Evolutionary conservation across 2,888 invertebrate genomes (phyloP).

Genomic region (Seira sanloemensis): DNA sequence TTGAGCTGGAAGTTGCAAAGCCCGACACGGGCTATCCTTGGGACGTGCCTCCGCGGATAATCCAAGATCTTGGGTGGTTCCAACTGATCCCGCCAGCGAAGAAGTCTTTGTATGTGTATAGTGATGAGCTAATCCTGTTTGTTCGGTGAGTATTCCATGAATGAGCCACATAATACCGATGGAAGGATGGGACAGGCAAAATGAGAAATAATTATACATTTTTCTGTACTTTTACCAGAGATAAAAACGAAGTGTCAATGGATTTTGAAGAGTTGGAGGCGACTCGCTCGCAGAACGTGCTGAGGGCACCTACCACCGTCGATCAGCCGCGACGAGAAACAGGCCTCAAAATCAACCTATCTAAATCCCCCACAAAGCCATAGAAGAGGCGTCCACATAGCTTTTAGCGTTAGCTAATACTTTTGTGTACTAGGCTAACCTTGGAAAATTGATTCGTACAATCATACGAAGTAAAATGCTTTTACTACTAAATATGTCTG

Average conservation of each 20-base stretch:
- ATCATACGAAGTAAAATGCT: no score
- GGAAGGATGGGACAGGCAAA: neutral
- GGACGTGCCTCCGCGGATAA: slow-evolving; percentile 27
- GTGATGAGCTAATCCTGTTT: slow-evolving; percentile 65
- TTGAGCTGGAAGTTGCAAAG: slow-evolving; percentile 52
- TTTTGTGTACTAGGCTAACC: no score
- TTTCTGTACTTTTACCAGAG: slow-evolving; percentile 3
- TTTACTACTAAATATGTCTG: no score
- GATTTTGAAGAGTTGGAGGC: slow-evolving; percentile 47
- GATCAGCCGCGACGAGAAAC: slow-evolving; percentile 45
- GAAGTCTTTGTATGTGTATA: slow-evolving; percentile 63
- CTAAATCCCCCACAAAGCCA: neutral
- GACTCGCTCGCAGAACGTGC: slow-evolving; percentile 23
- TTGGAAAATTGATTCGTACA: no score
- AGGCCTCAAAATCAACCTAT: slow-evolving; percentile 47
- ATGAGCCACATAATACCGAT: no score
- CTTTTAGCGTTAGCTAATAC: no score
- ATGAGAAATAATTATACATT: neutral
- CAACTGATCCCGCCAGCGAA: slow-evolving; percentile 36
- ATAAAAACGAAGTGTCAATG: slow-evolving; percentile 39
- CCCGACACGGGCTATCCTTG: slow-evolving; percentile 51
- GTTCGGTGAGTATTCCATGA: slow-evolving; percentile 40
- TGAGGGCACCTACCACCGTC: neutral
- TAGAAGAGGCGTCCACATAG: neutral
- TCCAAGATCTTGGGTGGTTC: slow-evolving; percentile 58